Base-by-base conservation (phyloP, 2,113 vertebrate species). In the Clarias macrocephalus region DNA sequence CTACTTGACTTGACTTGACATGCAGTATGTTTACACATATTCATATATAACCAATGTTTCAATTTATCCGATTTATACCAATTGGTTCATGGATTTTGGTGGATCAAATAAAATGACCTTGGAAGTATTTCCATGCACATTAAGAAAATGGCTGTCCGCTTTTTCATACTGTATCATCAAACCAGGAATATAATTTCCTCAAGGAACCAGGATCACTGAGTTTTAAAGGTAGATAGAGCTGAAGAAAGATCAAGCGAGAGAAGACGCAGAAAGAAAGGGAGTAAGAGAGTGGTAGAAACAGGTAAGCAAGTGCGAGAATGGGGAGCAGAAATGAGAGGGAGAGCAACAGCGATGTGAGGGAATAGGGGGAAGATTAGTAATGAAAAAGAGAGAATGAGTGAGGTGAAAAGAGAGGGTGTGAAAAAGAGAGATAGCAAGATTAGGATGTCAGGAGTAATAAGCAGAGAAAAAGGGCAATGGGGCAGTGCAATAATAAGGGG, bases 401-500 rank as follows among this genome's bases (percentile, higher is more conserved):
- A 81, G 28, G 28, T 9, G 19, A 42, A 62, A 30, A 81, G 57
- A 23, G 4, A 57, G 79, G 7, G 11, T 80, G 21, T 59, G 37
- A 80, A 37, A 42, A 16, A 75, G 68, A 76, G 57, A 16, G 30
- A 37, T 1, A 63, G 56, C 77, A 59, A 85, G 76, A 72, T 57
- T 56, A 57, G 68, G 10, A 68, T n/a, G 12, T 68, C 8, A 25
- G 37, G 52, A 73, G 65, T 62, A 81, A 62, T 37, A 62, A 37
- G 56, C 57, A 60, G 57, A 25, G 12, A 80, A 80, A 79, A 80
- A 28, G 79, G 79, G 9, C 57, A 80, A 80, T 33, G 79, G 79
- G 57, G 79, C 57, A 37, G 30, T 59, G 79, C 79, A 80, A 33
- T 37, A 80, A 80, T 60, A 80, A 80, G 19, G 79, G 30, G 19